Evolutionary conservation across 2,797 vertebrate genomes (phyloP).

Genomic region (Lithobates pipiens): DNA sequence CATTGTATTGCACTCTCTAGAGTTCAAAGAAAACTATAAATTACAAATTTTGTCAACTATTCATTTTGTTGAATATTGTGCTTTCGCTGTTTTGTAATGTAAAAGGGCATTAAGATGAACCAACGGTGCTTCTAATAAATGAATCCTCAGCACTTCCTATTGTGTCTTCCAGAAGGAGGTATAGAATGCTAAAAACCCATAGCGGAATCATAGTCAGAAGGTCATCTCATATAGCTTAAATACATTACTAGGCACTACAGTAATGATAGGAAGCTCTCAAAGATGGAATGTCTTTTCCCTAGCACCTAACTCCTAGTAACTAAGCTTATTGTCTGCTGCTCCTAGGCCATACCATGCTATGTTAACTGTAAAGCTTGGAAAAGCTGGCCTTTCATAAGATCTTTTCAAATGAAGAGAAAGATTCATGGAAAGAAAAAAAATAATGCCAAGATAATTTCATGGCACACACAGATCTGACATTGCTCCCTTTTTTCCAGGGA

Average conservation of each 20-base stretch:
- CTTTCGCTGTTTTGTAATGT: neutral
- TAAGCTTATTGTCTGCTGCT: constrained; percentile 72
- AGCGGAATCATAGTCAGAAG: neutral
- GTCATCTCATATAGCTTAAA: neutral
- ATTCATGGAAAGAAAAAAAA: constrained; percentile 67
- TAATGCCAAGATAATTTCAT: constrained; percentile 80
- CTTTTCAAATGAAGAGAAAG: constrained; percentile 72
- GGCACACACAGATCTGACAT: constrained; percentile 75
- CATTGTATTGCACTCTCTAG: too few relatives aligned
- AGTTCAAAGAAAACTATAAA: too few relatives aligned
- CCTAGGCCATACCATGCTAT: constrained; percentile 71
- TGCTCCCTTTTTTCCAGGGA: constrained; percentile 60
- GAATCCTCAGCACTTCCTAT: neutral
- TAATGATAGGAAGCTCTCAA: constrained; percentile 40
- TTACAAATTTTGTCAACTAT: too few relatives aligned
- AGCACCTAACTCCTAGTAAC: constrained; percentile 55
- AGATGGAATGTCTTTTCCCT: constrained; percentile 47
- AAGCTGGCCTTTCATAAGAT: constrained; percentile 72
- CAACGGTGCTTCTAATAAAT: neutral
- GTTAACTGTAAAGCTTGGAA: constrained; percentile 71
- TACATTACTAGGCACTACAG: constrained; percentile 43
- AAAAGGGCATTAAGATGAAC: neutral
- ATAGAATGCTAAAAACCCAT: neutral
- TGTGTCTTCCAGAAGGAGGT: neutral
- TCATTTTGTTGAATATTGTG: neutral